These are phyloP conservation scores for Doris montereyensis DNA, from an alignment of 2,888 invertebrate genomes.

Conservation along the genomic window DNA sequence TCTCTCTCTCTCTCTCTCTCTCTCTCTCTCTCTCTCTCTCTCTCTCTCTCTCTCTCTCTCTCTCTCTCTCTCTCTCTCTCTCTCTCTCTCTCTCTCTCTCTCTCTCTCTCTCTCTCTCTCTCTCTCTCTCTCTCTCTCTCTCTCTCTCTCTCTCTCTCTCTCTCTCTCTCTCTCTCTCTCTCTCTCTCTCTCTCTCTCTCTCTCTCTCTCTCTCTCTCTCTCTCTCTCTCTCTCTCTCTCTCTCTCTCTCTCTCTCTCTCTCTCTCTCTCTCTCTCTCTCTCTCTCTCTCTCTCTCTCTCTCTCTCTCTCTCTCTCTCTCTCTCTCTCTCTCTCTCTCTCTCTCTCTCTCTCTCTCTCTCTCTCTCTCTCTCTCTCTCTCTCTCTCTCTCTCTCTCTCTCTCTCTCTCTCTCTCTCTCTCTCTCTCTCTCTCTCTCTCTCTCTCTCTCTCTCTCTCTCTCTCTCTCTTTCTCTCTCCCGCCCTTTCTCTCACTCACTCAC, in stretches of 20 bases:
- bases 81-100: no score
- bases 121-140: no score
- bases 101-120: no score
- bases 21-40: no score
- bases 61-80: no score
- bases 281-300: conserved; percentile 9
- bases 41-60: no score
- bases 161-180: not conserved
- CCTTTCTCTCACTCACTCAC: not conserved
- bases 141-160: no score
- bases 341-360: conserved; percentile 9
- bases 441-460: not conserved
- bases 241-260: conserved; percentile 17
- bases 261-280: conserved; percentile 4
- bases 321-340: not conserved
- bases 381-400: not conserved
- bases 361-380: conserved; percentile 14
- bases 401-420: conserved; percentile 7
- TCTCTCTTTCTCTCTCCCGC: not conserved
- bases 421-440: conserved; percentile 7
- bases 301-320: not conserved
- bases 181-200: not conserved
- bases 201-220: conserved; percentile 17
- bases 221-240: conserved; percentile 20
- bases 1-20: no score